Conservation (phyloP, 2,797 vertebrate genomes). For the Sebastes paucispinis region DNA sequence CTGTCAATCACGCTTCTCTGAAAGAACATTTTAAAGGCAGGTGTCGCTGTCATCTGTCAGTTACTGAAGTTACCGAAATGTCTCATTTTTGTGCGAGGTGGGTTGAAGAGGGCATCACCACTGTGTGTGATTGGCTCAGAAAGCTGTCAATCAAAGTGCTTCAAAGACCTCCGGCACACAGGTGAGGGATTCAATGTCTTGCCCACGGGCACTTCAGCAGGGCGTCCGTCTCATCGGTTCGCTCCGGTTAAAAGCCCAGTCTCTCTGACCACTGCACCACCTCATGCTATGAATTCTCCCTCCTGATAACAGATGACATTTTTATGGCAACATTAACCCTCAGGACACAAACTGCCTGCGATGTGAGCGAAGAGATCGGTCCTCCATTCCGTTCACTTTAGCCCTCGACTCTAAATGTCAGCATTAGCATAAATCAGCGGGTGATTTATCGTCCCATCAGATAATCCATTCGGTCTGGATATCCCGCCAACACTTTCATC, state of each 20-base stretch:
- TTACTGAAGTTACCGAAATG: neutral
- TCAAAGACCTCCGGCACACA: too few species aligned
- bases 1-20: neutral
- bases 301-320: conserved; percentile 20
- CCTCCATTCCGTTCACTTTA: conserved; percentile 4
- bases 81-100: neutral
- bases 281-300: neutral
- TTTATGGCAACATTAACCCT: conserved; percentile 1
- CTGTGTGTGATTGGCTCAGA: too few species aligned
- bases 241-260: neutral
- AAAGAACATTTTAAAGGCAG: neutral
- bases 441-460: conserved; percentile 32
- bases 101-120: neutral
- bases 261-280: neutral
- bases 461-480: conserved; percentile 23
- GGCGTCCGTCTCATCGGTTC: fast-evolving
- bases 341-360: neutral
- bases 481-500: conserved; percentile 22
- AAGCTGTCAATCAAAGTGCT: too few species aligned
- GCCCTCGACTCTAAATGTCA: conserved; percentile 28
- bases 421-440: conserved; percentile 29
- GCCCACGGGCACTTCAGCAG: neutral
- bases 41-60: neutral
- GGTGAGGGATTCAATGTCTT: too few species aligned
- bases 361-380: neutral